Conservation (phyloP, 1,140 invertebrate species). For the Drosophila repletoides region DNA sequence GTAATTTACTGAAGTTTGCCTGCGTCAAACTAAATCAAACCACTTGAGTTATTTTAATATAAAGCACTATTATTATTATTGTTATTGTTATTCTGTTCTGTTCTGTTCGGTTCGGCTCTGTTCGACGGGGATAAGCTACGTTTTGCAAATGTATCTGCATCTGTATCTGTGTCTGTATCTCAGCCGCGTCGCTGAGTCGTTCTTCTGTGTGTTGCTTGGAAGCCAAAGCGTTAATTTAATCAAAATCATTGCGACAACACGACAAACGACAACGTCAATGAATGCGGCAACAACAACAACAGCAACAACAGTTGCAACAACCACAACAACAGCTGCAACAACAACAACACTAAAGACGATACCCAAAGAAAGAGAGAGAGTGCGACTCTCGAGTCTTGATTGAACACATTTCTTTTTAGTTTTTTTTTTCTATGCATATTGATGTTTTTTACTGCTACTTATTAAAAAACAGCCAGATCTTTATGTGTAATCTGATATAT, state of each 20-base stretch:
- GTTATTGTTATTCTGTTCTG: constrained; percentile 4
- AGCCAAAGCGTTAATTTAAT: constrained; percentile 73
- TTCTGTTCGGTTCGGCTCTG: constrained; percentile 15
- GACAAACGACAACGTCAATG: constrained; percentile 43
- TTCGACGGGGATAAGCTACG: constrained; percentile 27
- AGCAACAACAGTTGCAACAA: constrained; percentile 10
- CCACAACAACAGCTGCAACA: constrained; percentile 13
- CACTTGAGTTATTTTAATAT: constrained; percentile 70
- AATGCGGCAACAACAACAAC: constrained; percentile 50
- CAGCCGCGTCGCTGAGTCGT: constrained; percentile 4
- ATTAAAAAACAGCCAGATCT: not conserved
- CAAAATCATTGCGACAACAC: constrained; percentile 71
- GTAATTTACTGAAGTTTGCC: constrained; percentile 28
- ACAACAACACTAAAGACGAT: constrained; percentile 9
- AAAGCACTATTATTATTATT: constrained; percentile 24
- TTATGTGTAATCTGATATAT: no score
- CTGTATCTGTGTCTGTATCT: constrained; percentile 38
- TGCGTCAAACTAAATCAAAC: constrained; percentile 73
- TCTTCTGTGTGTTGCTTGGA: no score
- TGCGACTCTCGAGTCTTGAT: not conserved
- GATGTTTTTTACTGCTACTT: not conserved
- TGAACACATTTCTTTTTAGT: not conserved
- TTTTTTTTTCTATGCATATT: not conserved
- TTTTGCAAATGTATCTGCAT: constrained; percentile 23
- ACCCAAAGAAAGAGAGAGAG: not conserved